A percentile compares a stretch with the other conserved stretches of the same genome.
These are phyloP conservation scores for Aculops lycopersici DNA, from an alignment of 1,140 invertebrate species.

Conservation along the genomic window DNA sequence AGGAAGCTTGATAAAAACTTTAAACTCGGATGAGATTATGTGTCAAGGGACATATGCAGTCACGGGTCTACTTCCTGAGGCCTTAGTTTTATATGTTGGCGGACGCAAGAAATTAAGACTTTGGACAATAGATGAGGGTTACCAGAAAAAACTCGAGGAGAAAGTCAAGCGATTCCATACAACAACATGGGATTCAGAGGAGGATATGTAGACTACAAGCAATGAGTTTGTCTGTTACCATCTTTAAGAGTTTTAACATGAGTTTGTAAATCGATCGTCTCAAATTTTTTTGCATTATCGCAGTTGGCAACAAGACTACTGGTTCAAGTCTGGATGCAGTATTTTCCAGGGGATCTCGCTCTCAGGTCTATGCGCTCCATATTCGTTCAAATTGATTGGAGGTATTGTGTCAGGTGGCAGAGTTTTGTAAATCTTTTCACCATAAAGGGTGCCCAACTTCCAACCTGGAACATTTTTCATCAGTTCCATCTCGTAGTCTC, in stretches of 20 bases:
- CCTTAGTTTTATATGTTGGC: too few species aligned
- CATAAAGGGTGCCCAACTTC: constrained; percentile 51
- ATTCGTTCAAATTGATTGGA: constrained; percentile 28
- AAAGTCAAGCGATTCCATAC: too few species aligned
- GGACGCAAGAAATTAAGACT: too few species aligned
- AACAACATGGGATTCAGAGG: background rate
- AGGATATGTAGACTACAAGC: background rate
- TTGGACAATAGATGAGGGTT: too few species aligned
- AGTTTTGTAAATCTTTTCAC: constrained; percentile 38
- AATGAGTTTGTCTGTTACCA: background rate
- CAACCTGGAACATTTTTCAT: constrained; percentile 62
- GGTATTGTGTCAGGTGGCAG: constrained; percentile 21
- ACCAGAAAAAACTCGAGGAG: too few species aligned
- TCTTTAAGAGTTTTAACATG: background rate
- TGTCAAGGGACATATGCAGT: too few species aligned
- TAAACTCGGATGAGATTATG: too few species aligned
- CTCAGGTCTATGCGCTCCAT: constrained; percentile 20
- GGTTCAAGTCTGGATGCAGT: background rate
- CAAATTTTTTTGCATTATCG: background rate
- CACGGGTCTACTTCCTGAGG: too few species aligned
- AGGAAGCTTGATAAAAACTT: too few species aligned
- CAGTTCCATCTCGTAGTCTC: constrained; percentile 44
- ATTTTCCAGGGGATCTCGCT: background rate
- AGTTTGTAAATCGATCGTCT: background rate
- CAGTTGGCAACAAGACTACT: background rate